Conservation (phyloP, 2,113 vertebrate species). For the Chrysemys picta region DNA sequence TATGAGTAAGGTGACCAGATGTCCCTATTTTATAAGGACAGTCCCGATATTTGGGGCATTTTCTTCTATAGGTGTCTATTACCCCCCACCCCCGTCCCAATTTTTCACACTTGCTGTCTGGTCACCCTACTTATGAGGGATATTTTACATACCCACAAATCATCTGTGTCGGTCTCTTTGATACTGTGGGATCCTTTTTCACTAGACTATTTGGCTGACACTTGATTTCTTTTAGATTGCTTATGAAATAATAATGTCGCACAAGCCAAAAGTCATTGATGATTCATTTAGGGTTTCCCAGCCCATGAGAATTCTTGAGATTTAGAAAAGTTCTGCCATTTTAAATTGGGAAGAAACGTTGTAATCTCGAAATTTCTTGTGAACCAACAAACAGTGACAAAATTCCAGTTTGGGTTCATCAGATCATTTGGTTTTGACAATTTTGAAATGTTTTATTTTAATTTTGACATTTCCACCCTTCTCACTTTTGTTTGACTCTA, state of each 20-base stretch:
- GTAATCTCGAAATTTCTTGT: neutral
- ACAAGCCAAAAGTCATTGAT: neutral
- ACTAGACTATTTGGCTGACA: neutral
- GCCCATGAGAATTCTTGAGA: neutral
- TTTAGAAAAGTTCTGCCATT: neutral
- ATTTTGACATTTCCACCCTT: neutral
- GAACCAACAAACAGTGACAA: neutral
- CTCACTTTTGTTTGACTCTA: neutral
- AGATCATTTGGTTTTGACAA: neutral
- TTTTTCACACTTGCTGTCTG: no score
- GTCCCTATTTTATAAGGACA: no score
- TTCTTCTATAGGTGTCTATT: no score
- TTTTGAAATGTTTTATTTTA: neutral
- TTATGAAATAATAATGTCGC: neutral
- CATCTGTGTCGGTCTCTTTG: neutral
- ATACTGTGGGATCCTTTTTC: neutral
- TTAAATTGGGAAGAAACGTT: neutral
- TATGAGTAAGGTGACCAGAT: no score
- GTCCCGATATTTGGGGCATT: no score
- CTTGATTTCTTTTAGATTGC: neutral
- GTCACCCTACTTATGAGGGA: neutral
- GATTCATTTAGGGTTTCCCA: neutral
- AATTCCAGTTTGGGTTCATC: neutral
- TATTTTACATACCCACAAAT: neutral
- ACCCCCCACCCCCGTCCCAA: no score